Base-by-base conservation (phyloP, 2,113 vertebrate species). In the Oryctolagus cuniculus region DNA sequence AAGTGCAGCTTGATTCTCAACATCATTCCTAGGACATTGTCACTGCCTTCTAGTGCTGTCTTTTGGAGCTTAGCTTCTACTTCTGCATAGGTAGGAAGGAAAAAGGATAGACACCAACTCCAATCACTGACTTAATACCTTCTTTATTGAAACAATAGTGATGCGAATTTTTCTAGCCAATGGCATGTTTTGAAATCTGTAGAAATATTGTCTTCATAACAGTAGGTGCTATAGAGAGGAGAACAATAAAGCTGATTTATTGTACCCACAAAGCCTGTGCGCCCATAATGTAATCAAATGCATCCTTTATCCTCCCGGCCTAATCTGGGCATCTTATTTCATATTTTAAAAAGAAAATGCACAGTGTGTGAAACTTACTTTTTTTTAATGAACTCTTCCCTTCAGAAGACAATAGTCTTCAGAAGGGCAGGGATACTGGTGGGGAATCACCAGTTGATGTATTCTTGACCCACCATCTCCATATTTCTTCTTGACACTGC, bases 131-230 rank as follows among this genome's bases (percentile, higher is more conserved):
- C 73, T 87, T 24, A 89, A 44, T 51, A 67, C 17, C 84, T 72
- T 66, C 36, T 93, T 94, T 90, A 89, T 24, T 82, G 80, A 92
- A 93, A 53, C 9, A 34, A 93, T 31, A 75, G 31, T 78, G 25
- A 92, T 93, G 61, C 44, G 94, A 81, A 86, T 91, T 90, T 94
- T 90, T 96, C 64, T 84, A 92, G n/a, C 55, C 36, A 80, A 49
- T 77, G 36, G 12, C 63, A 73, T 79, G 79, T 77, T 86, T 89
- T 85, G 29, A 93, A 96, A 72, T 80, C 74, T 77, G 58, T 89
- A 90, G 85, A 96, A 93, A 92, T 83, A 93, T 64, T 87, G 34
- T 81, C 69, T 95, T 92, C 88, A 94, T 93, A 96, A 95, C 7
- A 80, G 7, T 10, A 92, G 44, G 61, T 27, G 84, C 31, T 7